Evolutionary conservation across 2,888 invertebrate genomes (phyloP), one percentile per base, ranked within the genome.

Genomic region (Eremobia ochroleuca): DNA sequence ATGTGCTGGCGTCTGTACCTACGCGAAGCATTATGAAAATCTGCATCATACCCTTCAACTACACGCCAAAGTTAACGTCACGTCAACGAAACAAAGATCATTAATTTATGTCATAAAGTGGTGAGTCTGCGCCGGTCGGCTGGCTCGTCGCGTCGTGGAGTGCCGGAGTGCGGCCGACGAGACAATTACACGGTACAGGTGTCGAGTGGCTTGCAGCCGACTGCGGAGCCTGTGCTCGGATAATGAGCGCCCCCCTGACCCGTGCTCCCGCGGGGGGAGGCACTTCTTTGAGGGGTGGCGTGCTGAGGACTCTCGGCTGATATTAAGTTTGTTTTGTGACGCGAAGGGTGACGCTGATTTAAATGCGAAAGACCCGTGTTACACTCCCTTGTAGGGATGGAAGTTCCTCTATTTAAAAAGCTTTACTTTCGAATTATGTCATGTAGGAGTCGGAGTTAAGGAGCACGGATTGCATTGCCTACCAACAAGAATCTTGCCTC

Each of bases 311-410:
- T 89, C 90, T 89, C 76, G 67, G 52, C 70, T 83, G 87, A 92
- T 92, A 92, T 92, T 93, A 90, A 92, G 94, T 94, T 94, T 93
- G 93, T 92, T 92, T 91, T 92, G 93, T 83, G 89, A 90, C 90
- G 90, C 87, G 86, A 85, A 88, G 91, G 90, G 90, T 87, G 88
- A 77, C 73, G 73, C 87, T 90, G 85, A 93, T 93, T 92, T 91
- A 92, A 94, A 93, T 93, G 89, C 90, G 90, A 91, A 91, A 91
- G 87, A 88, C 81, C 76, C 78, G 86, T 85, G 81, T 83, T 85
- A 82, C 86, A 81, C 71, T 71, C 49, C 13, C 49, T n/a, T 49
- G 15, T 61, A 83, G 80, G 76, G 80, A 15, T 79, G 72, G 1
- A 21, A 55, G 52, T 31, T 66, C 25, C 21, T 37, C 3, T 49